Conservation (phyloP, 1,140 invertebrate genomes). For the Potamilus streckersoni region DNA sequence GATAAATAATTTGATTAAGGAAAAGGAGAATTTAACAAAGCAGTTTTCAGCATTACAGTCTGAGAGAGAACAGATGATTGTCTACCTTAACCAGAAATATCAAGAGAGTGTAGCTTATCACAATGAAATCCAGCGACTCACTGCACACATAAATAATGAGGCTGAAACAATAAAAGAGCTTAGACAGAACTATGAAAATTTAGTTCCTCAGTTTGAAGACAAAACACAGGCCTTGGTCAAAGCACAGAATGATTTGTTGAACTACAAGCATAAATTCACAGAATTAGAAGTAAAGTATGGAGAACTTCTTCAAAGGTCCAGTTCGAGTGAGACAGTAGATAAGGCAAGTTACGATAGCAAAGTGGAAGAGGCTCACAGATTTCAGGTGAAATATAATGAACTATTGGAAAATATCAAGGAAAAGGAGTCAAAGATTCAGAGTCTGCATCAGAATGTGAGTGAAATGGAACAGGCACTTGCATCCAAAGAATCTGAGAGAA, state of each 20-base stretch:
- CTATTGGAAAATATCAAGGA: slow-evolving; percentile 41
- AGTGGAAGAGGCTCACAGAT: slow-evolving; percentile 47
- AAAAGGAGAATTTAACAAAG: slow-evolving; percentile 64
- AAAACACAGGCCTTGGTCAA: slow-evolving; percentile 69
- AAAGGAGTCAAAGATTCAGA: slow-evolving; percentile 50
- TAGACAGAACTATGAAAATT: slow-evolving; percentile 62
- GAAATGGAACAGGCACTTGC: slow-evolving; percentile 50
- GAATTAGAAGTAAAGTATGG: slow-evolving; percentile 68
- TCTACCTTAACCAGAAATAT: slow-evolving; percentile 82
- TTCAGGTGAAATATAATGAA: slow-evolving; percentile 47
- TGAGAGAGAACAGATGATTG: slow-evolving; percentile 82
- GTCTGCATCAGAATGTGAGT: slow-evolving; percentile 45
- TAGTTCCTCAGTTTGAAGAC: slow-evolving; percentile 65
- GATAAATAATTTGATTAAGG: slow-evolving; percentile 57
- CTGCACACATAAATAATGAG: slow-evolving; percentile 56
- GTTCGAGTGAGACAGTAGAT: slow-evolving; percentile 51
- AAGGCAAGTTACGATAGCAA: slow-evolving; percentile 49
- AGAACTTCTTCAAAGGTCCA: slow-evolving; percentile 54
- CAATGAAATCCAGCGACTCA: slow-evolving; percentile 83
- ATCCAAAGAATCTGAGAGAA: slow-evolving; percentile 51
- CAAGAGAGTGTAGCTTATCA: slow-evolving; percentile 86
- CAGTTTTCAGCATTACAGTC: slow-evolving; percentile 61
- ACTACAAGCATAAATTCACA: slow-evolving; percentile 68
- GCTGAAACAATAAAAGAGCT: slow-evolving; percentile 61
- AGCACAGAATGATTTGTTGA: slow-evolving; percentile 71